Evolutionary conservation across 2,888 invertebrate species (phyloP).

Genomic region (Periphyllus acericola): DNA sequence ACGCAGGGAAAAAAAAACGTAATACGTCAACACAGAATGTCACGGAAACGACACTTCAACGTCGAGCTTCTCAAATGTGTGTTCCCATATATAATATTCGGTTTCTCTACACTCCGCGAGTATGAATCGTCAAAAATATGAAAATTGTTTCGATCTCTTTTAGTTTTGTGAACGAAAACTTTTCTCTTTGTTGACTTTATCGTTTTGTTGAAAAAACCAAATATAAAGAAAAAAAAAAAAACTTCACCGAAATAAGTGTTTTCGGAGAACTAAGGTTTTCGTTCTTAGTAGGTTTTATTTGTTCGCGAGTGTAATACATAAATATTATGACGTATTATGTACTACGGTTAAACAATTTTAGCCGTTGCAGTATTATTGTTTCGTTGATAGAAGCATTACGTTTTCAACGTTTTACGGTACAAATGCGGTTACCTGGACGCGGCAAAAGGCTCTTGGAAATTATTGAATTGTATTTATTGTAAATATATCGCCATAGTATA

Average conservation of each 20-base stretch:
- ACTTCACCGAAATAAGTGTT: background rate
- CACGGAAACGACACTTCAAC: background rate
- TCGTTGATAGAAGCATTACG: background rate
- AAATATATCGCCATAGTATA: too few relatives aligned
- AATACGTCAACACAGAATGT: background rate
- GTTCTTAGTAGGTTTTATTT: background rate
- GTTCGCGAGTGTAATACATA: background rate
- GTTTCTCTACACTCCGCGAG: background rate
- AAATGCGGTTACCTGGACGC: too few relatives aligned
- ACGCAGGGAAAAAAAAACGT: background rate
- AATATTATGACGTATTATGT: background rate
- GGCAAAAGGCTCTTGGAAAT: too few relatives aligned
- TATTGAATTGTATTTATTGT: too few relatives aligned
- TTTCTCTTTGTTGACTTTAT: conserved; percentile 27
- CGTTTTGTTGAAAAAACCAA: conserved; percentile 1
- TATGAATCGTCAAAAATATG: background rate
- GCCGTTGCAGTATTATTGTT: background rate
- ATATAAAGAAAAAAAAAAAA: background rate
- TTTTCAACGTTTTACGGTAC: background rate
- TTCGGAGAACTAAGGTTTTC: background rate
- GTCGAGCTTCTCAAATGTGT: background rate
- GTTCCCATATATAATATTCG: background rate
- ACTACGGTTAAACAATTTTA: background rate
- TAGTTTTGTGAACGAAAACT: background rate
- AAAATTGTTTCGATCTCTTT: conserved; percentile 16